Evolutionary conservation across 2,888 invertebrate species (phyloP).

Genomic region (Eupsilia transversa): DNA sequence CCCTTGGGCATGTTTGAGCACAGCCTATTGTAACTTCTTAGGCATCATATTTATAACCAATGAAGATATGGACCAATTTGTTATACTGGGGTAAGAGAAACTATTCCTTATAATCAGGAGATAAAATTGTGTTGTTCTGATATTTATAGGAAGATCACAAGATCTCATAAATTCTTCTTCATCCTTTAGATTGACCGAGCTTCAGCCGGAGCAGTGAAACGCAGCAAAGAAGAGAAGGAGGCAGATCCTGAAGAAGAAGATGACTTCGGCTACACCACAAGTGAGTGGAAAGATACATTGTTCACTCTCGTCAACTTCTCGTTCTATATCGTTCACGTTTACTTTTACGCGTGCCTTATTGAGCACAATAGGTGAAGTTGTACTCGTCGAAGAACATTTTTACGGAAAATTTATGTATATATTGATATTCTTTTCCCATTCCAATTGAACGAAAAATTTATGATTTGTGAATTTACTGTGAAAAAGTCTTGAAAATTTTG

Average conservation of each 20-base stretch:
- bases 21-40: no score
- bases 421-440: neutral
- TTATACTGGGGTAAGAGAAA: neutral
- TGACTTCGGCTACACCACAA: slow-evolving; percentile 97
- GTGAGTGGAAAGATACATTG: slow-evolving; percentile 93
- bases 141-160: neutral
- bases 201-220: slow-evolving; percentile 96
- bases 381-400: neutral
- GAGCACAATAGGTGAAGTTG: slow-evolving; percentile 73
- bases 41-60: neutral
- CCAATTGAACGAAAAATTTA: neutral
- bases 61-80: neutral
- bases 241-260: slow-evolving; percentile 97
- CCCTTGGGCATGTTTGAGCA: neutral
- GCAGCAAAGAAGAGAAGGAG: slow-evolving; percentile 94
- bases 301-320: slow-evolving; percentile 84
- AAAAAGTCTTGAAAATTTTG: no score
- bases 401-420: neutral
- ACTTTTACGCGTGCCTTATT: slow-evolving; percentile 84
- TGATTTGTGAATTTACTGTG: neutral
- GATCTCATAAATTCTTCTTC: slow-evolving; percentile 29
- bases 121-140: neutral
- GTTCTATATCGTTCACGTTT: slow-evolving; percentile 85
- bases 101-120: neutral
- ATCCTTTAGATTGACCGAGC: slow-evolving; percentile 94